Conservation (phyloP, 2,797 vertebrate genomes). For the Trachurus trachurus region DNA sequence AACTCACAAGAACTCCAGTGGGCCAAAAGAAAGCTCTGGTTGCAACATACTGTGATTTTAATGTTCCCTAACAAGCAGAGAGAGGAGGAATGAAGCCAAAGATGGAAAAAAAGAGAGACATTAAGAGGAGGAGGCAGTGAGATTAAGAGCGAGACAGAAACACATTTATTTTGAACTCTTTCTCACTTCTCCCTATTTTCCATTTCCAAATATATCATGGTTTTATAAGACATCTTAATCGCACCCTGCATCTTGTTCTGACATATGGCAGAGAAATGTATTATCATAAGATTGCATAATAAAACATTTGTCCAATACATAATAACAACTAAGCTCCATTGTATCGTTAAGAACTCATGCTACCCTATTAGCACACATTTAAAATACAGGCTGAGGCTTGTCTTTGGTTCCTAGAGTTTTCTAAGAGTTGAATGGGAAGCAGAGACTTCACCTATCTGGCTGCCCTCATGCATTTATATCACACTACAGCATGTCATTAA, state of each 20-base stretch:
- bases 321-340: background rate
- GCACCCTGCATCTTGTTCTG: background rate
- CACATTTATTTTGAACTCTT: constrained; percentile 41
- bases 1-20: no score
- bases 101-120: background rate
- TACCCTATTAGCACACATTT: background rate
- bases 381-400: background rate
- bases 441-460: background rate
- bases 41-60: background rate
- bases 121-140: constrained; percentile 5
- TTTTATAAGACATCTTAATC: constrained; percentile 16
- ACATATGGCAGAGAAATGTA: background rate
- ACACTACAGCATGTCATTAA: background rate
- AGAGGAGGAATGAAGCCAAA: background rate
- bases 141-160: constrained; percentile 17
- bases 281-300: background rate
- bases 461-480: no score
- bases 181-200: constrained; percentile 42
- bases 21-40: background rate
- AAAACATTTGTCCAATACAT: background rate
- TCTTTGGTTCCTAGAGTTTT: background rate
- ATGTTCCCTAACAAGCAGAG: constrained; percentile 20
- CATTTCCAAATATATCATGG: constrained; percentile 53
- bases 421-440: background rate
- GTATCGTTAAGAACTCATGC: background rate